Evolutionary conservation across 1,140 invertebrate species (phyloP).

Genomic region (Neomicropteryx cornuta): DNA sequence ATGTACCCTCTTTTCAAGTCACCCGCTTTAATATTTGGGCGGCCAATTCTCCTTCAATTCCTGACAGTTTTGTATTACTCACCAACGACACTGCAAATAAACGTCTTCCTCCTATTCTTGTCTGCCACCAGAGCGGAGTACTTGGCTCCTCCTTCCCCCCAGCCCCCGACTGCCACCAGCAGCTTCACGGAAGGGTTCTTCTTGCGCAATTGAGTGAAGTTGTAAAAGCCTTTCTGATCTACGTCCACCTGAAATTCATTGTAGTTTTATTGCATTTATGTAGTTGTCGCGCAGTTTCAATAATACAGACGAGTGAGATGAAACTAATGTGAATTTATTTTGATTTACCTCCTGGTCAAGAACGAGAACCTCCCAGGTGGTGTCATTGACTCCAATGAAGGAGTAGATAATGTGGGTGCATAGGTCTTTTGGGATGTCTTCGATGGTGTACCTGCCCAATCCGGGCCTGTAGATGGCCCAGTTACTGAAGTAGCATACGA

Average conservation of each 20-base stretch:
- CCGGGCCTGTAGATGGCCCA: conserved; percentile 84
- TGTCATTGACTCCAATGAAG: conserved; percentile 77
- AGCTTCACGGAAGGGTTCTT: conserved; percentile 67
- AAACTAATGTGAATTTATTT: neutral
- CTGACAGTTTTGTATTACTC: conserved; percentile 24
- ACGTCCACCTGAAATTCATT: conserved; percentile 53
- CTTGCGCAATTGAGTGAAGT: conserved; percentile 64
- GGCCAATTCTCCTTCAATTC: too few relatives aligned
- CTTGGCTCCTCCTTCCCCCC: conserved; percentile 78
- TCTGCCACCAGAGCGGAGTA: conserved; percentile 69
- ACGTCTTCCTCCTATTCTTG: conserved; percentile 52
- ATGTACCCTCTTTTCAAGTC: too few relatives aligned
- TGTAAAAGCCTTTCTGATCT: conserved; percentile 65
- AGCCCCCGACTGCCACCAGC: conserved; percentile 72
- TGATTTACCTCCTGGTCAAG: conserved; percentile 62
- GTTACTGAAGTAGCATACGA: conserved; percentile 84
- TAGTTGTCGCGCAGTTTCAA: neutral
- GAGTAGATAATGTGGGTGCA: conserved; percentile 86
- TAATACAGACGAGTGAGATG: neutral
- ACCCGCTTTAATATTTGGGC: too few relatives aligned
- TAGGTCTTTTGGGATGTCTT: conserved; percentile 69
- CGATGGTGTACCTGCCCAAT: conserved; percentile 66
- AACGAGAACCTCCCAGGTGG: conserved; percentile 62
- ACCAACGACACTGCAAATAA: conserved; percentile 68
- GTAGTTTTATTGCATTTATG: neutral